A percentile compares a stretch with the other conserved stretches of the same genome.
Evolutionary conservation across 2,888 invertebrate species (phyloP).

Genomic region (Eupithecia exiguata): DNA sequence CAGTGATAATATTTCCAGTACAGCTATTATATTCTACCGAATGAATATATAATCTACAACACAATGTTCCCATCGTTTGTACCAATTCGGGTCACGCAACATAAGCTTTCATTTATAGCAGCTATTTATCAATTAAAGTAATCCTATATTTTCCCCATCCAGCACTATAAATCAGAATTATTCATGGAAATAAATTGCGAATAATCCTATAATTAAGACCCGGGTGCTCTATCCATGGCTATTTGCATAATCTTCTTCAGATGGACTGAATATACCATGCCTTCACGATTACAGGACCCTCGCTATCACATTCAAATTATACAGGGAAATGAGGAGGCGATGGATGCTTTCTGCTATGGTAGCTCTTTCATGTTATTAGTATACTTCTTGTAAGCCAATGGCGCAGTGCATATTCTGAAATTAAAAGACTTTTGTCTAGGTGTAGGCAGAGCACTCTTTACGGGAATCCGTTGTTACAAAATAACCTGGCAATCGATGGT

Average conservation of each 20-base stretch:
- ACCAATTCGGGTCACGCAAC: background rate
- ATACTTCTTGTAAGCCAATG: no score
- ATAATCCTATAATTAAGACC: slow-evolving; percentile 40
- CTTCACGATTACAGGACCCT: background rate
- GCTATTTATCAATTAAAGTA: slow-evolving; percentile 15
- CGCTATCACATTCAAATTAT: background rate
- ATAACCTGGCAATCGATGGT: no score
- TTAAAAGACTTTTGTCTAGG: no score
- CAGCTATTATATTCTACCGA: background rate
- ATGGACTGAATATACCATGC: slow-evolving; percentile 16
- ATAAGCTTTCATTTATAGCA: slow-evolving; percentile 4
- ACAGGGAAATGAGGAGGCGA: background rate
- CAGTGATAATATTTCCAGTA: background rate
- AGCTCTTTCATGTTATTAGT: background rate
- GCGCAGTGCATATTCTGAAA: no score
- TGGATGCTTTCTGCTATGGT: background rate
- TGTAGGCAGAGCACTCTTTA: no score
- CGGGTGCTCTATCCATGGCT: slow-evolving; percentile 37
- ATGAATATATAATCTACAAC: background rate
- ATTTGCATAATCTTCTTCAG: slow-evolving; percentile 56
- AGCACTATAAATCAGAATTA: slow-evolving; percentile 26
- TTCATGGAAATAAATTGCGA: slow-evolving; percentile 29
- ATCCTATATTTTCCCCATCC: slow-evolving; percentile 14
- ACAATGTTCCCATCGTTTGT: background rate
- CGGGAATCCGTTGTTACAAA: no score